phyloP scores from a whole-genome alignment of 2,113 vertebrate species.

The Corythaixoides concolor region DNA sequence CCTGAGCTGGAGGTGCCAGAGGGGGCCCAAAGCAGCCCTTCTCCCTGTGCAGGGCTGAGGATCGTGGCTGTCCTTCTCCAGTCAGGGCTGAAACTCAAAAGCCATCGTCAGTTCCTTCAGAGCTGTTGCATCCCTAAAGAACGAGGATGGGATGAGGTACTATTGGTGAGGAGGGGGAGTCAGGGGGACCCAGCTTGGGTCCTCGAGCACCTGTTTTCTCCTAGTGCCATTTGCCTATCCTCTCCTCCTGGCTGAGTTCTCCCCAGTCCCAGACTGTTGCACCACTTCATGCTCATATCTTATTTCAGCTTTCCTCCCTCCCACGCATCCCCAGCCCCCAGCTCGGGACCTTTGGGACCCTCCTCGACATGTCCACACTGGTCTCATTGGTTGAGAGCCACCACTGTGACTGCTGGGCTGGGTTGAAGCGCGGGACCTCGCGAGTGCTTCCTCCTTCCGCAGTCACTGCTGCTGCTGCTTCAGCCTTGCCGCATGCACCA shows the following conservation, averaged over 20 bases:
- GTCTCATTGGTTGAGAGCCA: neutral
- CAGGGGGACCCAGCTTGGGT: neutral
- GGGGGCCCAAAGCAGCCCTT: neutral
- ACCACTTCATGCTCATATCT: accelerated
- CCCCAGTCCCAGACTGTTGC: neutral
- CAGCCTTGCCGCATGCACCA: neutral
- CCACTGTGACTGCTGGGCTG: neutral
- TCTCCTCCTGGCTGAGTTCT: neutral
- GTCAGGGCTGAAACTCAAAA: neutral
- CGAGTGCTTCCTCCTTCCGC: neutral
- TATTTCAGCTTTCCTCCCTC: neutral
- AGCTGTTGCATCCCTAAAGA: neutral
- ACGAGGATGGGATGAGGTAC: accelerated
- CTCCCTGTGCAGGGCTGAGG: accelerated
- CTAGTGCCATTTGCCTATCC: neutral
- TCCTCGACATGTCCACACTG: accelerated
- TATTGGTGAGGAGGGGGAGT: neutral
- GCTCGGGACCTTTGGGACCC: neutral
- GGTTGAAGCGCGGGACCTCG: neutral
- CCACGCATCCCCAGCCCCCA: accelerated
- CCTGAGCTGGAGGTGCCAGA: neutral
- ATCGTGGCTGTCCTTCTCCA: neutral
- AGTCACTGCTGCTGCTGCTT: neutral
- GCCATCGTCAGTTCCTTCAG: accelerated
- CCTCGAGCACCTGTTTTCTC: neutral